Base-by-base conservation (phyloP, 2,113 vertebrate species). In the Cynoglossus semilaevis region DNA sequence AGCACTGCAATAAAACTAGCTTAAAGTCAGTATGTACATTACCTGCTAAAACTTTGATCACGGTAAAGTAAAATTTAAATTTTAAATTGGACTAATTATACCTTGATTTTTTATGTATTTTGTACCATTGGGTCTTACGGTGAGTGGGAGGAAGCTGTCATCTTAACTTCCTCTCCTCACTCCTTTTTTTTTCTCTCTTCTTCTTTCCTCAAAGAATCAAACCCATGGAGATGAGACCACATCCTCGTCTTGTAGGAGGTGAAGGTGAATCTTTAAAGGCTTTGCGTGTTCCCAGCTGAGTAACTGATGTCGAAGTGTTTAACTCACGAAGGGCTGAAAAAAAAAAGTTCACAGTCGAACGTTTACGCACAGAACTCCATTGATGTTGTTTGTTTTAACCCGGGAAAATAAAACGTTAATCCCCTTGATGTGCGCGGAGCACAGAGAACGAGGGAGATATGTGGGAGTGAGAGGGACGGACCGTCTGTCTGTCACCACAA, bases 331-430 rank as follows among this genome's bases (percentile, higher is more conserved):
- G 62, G 70, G 53, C 60, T 15, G 50, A 82, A 77, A n/a, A 41
- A 66, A 40, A 11, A 13, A 40, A 11, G 37, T 40, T 40, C 12
- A 40, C 36, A 14, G n/a, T 51, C 19, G 40, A 63, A 70, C 77
- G 48, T 29, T 29, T 29, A 59, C 53, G 22, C 7, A 45, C 69
- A 67, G 76, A 56, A 52, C 67, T 63, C 57, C 62, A 77, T 48
- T 77, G 81, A 80, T 85, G 76, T 63, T 40, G 63, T 74, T 77
- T 52, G 71, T 84, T 87, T 51, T 82, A 63, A 76, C 83, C 59
- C 68, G 65, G 29, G 66, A 70, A 74, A 73, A n/a, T 51, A 61
- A 73, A 58, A 80, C 7, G 9, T 56, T 81, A 80, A 86, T 80
- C 76, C 72, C 65, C 79, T 70, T 67, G 81, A 79, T 81, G 77